Conservation (phyloP, 2,888 invertebrate genomes). For the Hanleya hanleyi region DNA sequence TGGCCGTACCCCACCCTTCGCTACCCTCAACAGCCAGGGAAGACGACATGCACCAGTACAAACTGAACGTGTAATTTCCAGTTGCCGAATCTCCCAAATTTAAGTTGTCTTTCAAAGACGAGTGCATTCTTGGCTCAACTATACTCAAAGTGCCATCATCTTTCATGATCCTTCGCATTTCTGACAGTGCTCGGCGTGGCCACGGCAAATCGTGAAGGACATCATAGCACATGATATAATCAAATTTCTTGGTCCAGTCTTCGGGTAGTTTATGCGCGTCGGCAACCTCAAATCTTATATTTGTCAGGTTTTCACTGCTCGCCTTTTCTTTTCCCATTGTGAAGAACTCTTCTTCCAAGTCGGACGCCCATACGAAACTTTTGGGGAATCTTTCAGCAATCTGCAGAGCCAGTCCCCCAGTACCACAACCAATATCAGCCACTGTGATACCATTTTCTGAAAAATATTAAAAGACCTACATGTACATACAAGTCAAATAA, state of each 20-base stretch:
- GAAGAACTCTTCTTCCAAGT: neutral
- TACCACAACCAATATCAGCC: conserved; percentile 9
- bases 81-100: too few relatives aligned
- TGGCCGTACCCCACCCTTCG: neutral
- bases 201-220: conserved; percentile 35
- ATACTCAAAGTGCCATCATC: conserved; percentile 24
- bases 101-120: neutral
- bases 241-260: conserved; percentile 16
- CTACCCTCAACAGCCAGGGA: neutral
- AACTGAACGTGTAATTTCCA: neutral
- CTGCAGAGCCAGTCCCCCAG: neutral
- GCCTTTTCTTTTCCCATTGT: neutral
- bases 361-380: neutral
- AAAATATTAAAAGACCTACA: too few relatives aligned
- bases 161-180: conserved; percentile 28
- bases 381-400: conserved; percentile 3
- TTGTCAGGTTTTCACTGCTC: conserved; percentile 4
- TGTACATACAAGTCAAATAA: too few relatives aligned
- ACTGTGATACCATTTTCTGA: neutral
- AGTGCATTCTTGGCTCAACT: conserved; percentile 27
- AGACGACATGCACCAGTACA: neutral
- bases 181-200: conserved; percentile 25
- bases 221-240: conserved; percentile 28
- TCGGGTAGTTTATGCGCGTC: conserved; percentile 30
- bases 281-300: conserved; percentile 23